phyloP scores from a whole-genome alignment of 2,888 invertebrate genomes.

The Campaea margaritaria region DNA sequence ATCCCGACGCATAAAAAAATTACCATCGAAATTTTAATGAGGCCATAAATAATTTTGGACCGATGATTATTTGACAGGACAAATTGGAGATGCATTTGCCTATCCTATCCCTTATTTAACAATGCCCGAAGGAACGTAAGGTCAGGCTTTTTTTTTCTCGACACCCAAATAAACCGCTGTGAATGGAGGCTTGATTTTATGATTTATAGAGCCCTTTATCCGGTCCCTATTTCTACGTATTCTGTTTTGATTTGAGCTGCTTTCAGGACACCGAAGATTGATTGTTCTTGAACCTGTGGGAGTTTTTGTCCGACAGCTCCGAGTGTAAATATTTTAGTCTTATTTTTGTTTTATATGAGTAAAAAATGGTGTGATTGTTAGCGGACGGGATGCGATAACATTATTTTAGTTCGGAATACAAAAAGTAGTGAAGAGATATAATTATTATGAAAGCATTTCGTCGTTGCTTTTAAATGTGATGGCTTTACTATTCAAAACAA shows the following conservation, averaged over 20 bases:
- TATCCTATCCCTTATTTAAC: conserved; percentile 56
- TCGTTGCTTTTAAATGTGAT: conserved; percentile 17
- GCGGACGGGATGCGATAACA: conserved; percentile 39
- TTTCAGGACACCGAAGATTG: conserved; percentile 80
- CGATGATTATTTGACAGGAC: conserved; percentile 79
- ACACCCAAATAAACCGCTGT: conserved; percentile 74
- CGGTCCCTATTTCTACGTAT: conserved; percentile 75
- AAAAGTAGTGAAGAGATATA: conserved; percentile 18
- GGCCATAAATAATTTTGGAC: conserved; percentile 73
- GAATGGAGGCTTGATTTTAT: conserved; percentile 83
- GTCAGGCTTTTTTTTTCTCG: conserved; percentile 71
- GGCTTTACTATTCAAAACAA: conserved; percentile 18
- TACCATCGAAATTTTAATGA: conserved; percentile 81
- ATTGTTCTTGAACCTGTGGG: conserved; percentile 81
- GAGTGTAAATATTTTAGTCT: conserved; percentile 78
- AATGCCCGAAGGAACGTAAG: conserved; percentile 64
- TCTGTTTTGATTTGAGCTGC: conserved; percentile 84
- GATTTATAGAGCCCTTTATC: conserved; percentile 83
- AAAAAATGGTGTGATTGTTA: conserved; percentile 50
- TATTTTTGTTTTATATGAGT: conserved; percentile 57
- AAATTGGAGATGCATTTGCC: conserved; percentile 77
- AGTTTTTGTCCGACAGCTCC: conserved; percentile 75
- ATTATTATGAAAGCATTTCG: conserved; percentile 23
- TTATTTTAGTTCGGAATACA: conserved; percentile 25
- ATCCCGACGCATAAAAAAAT: conserved; percentile 53